Evolutionary conservation across 2,797 vertebrate species (phyloP).

Genomic region (Eleutherodactylus coqui): DNA sequence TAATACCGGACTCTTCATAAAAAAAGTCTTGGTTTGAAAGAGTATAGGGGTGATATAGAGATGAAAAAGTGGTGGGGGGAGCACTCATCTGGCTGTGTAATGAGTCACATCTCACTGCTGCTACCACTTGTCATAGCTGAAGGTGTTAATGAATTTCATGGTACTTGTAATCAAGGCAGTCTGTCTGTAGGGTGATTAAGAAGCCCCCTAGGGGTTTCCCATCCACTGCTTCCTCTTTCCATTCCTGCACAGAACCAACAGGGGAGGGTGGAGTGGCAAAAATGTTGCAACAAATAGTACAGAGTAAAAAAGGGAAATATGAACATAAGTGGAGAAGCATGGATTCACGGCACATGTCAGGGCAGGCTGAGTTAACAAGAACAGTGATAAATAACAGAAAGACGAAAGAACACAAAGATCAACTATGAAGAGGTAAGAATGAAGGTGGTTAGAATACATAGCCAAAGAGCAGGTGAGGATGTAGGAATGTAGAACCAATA

Average conservation of each 20-base stretch:
- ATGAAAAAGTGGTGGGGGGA: background rate
- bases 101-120: conserved; percentile 95
- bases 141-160: conserved; percentile 97
- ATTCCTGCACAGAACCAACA: conserved; percentile 5
- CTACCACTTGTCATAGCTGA: conserved; percentile 96
- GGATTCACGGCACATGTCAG: background rate
- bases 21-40: background rate
- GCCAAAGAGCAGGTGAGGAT: no score
- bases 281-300: background rate
- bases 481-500: background rate
- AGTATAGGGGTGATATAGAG: background rate
- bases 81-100: conserved; percentile 97
- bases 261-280: background rate
- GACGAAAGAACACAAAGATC: background rate
- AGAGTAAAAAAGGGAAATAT: background rate
- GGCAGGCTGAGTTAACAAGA: background rate
- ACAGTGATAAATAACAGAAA: background rate
- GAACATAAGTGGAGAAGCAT: background rate
- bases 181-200: conserved; percentile 97
- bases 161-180: conserved; percentile 98
- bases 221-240: background rate
- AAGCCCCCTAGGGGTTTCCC: conserved; percentile 94
- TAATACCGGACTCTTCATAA: background rate
- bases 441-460: no score
- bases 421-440: background rate